Evolutionary conservation across 1,140 invertebrate species (phyloP), one percentile per base, ranked within the genome.

Genomic region (Galendromus occidentalis): DNA sequence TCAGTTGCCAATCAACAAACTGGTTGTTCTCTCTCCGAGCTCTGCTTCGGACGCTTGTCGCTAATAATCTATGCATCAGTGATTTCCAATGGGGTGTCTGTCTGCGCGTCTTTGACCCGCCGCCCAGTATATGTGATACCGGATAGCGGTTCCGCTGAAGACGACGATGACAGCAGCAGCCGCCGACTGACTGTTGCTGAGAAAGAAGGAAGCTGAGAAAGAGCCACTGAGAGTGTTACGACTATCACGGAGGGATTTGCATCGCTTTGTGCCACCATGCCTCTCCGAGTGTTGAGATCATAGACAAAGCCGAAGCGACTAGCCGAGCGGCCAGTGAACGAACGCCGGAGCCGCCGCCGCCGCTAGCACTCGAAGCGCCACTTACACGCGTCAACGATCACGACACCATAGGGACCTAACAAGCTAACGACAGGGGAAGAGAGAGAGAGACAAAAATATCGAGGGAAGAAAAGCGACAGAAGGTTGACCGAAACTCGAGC

Each of bases 51-150:
- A 39, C 22, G 14, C 25, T 59, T 59, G 51, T 59, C 33, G 51
- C 51, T 59, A 59, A 59, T 59, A 59, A 59, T 59, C 51, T 25
- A 59, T 33, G 51, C 51, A 59, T 59, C 51, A 59, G 25, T 59
- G 51, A 14, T 25, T 59, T 59, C 51, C 51, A 59, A 59, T 59
- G 51, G 51, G 33, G 33, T 39, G 33, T 39, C 33, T 39, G 33
- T 39, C 33, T 39, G 33, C 9, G 33, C 9, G 4, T 39, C 33
- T 39, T 39, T 9, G 4, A 6, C 33, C 33, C 4, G 9, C 33
- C 9, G 33, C n/a, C 51, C 4, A 14, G 4, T 2, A 59, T 59
- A 22, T 14, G 14, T 14, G 51, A 25, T 25, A 14, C 51, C 14
- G 51, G 14, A 33, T 17, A 25, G 22, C 7, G 18, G 45, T 7